Base-by-base conservation (phyloP, 1,140 invertebrate species). In the Drosophila santomea region DNA sequence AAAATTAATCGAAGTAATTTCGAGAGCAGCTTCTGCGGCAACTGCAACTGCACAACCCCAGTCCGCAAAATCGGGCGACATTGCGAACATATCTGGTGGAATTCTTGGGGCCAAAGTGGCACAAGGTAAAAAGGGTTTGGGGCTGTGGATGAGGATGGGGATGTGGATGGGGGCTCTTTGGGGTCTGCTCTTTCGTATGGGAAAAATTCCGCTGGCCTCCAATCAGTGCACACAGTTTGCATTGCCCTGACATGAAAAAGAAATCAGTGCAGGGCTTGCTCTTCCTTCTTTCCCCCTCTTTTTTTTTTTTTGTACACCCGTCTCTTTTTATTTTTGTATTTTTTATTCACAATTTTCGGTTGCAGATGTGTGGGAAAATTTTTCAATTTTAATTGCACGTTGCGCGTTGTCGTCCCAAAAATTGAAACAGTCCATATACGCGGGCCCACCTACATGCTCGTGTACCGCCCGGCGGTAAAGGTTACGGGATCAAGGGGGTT, bases 361-460 rank as follows among this genome's bases (percentile, higher is more conserved):
- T 86, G 67, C 82, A 45, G 80, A 86, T 85, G 85, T 90, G 86
- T 90, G 86, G 86, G 86, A 90, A 90, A 90, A 90, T 90, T 90
- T 82, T 88, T 90, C 82, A 91, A 76, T 91, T 90, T 90, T 90
- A 90, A 90, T 90, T 90, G 86, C 86, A 82, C 84, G 79, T 75
- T 77, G 72, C 20, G 44, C 54, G 59, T 54, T 67, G 44, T 58
- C 64, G 66, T 47, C 67, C 72, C 63, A 85, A 86, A 86, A 86
- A 79, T 75, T 88, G 74, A 80, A 88, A 81, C 64, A 56, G 63
- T 58, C 67, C 58, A 56, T 61, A 62, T 63, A 14, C 35, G 15
- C 17, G 38, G 58, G 66, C 75, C 74, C 75, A 78, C 75, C 74
- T 78, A 78, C 66, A 71, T 72, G 67, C 20, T 20, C 20, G 20